Conservation (phyloP, 2,888 invertebrate species). For the Physocephala rufipes region DNA sequence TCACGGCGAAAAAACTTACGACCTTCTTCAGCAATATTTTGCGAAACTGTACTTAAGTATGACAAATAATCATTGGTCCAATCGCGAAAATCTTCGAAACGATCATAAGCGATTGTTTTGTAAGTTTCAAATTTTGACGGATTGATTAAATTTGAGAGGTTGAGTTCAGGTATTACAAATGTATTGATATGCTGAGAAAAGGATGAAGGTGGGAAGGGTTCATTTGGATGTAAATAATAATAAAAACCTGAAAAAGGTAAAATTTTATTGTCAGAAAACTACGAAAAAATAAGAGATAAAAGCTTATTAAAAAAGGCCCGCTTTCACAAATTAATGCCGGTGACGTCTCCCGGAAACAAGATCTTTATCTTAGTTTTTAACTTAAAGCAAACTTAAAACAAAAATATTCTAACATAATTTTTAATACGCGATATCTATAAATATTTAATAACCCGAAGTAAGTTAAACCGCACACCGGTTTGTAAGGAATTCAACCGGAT, state of each 20-base stretch:
- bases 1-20: constrained; percentile 63
- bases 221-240: constrained; percentile 64
- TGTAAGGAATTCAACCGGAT: too few relatives aligned
- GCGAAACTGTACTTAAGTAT: constrained; percentile 68
- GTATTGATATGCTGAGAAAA: constrained; percentile 52
- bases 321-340: too few relatives aligned
- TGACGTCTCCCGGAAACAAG: too few relatives aligned
- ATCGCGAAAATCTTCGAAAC: constrained; percentile 67
- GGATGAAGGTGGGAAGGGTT: constrained; percentile 61
- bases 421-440: too few relatives aligned
- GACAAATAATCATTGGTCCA: constrained; percentile 63
- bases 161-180: constrained; percentile 54
- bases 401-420: constrained; percentile 3
- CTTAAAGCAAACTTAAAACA: constrained; percentile 19
- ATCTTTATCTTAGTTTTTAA: too few relatives aligned
- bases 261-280: constrained; percentile 31
- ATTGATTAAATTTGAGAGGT: constrained; percentile 54
- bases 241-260: constrained; percentile 56
- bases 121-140: constrained; percentile 61
- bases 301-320: constrained; percentile 36
- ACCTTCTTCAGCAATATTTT: constrained; percentile 68
- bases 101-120: constrained; percentile 67
- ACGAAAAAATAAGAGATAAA: constrained; percentile 36
- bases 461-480: too few relatives aligned
- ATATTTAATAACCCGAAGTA: too few relatives aligned